These are phyloP conservation scores for Sicus ferrugineus DNA, from an alignment of 2,888 invertebrate genomes.

Conservation along the genomic window DNA sequence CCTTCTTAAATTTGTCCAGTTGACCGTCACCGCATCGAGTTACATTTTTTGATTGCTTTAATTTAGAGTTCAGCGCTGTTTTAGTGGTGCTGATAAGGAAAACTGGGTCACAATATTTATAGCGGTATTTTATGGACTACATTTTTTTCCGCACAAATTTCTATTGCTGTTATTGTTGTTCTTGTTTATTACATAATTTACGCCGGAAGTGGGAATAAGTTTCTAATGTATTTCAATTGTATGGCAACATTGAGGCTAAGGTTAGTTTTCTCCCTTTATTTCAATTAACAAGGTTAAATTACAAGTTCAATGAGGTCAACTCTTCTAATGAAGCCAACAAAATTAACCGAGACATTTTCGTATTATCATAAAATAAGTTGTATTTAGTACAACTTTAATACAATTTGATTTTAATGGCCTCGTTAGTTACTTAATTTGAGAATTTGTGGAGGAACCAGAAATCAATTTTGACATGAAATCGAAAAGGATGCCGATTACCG, in stretches of 20 bases:
- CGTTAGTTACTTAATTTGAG: too few relatives aligned
- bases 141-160: not conserved
- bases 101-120: conserved; percentile 38
- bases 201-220: not conserved
- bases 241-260: conserved; percentile 3
- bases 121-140: not conserved
- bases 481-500: too few relatives aligned
- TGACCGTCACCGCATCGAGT: not conserved
- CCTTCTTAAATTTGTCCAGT: too few relatives aligned
- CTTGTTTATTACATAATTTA: not conserved
- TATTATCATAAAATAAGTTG: not conserved
- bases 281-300: not conserved
- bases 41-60: conserved; percentile 10
- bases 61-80: conserved; percentile 2
- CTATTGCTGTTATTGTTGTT: not conserved
- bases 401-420: too few relatives aligned
- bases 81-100: conserved; percentile 32
- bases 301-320: not conserved
- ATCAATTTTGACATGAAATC: too few relatives aligned
- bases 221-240: not conserved
- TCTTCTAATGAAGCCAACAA: not conserved
- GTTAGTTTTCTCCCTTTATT: not conserved
- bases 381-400: not conserved
- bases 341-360: not conserved
- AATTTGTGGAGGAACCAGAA: too few relatives aligned